Base-by-base conservation (phyloP, 2,888 invertebrate genomes). In the Gortyna flavago region DNA sequence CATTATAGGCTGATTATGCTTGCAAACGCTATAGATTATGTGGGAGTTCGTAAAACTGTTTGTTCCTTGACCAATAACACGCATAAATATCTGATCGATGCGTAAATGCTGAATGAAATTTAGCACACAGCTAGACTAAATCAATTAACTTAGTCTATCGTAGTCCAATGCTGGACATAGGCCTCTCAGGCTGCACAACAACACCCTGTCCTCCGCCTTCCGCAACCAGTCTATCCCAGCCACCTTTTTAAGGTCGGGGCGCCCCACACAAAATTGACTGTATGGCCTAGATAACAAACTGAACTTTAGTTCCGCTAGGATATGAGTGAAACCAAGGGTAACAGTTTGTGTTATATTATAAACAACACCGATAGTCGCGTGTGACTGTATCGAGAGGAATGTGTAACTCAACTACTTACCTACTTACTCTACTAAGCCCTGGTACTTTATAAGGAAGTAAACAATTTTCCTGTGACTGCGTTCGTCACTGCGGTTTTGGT, bases 391-490 rank as follows among this genome's bases (percentile, higher is more conserved):
- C 64, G 44, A 64, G 71, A 76, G 82, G 86, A 83, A 87, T 85
- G 80, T 72, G 57, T 81, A 81, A 77, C 79, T 73, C 57, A 62
- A 70, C 77, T 88, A 64, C 48, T 75, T 88, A 65, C 48, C 76
- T 88, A 65, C 48, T 65, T 81, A 41, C 9, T 81, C 13, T 65
- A 77, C 83, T 85, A 75, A 83, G 65, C 77, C 62, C 25, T 65
- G 54, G 54, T 82, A 86, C 82, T 86, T 79, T 84, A 83, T 88
- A 81, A 88, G 88, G 89, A 91, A 89, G 85, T 82, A 38, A 77
- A 83, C 88, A 83, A 89, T 91, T 89, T 90, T 90, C 89, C 89
- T 86, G 75, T 75, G 72, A 83, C 81, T 62, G 75, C 81, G 75
- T 76, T 18, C 76, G 83, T 85, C 83, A 78, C 68, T 80, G 81